Evolutionary conservation across 2,888 invertebrate species (phyloP).

Genomic region (Melitaea athalia): DNA sequence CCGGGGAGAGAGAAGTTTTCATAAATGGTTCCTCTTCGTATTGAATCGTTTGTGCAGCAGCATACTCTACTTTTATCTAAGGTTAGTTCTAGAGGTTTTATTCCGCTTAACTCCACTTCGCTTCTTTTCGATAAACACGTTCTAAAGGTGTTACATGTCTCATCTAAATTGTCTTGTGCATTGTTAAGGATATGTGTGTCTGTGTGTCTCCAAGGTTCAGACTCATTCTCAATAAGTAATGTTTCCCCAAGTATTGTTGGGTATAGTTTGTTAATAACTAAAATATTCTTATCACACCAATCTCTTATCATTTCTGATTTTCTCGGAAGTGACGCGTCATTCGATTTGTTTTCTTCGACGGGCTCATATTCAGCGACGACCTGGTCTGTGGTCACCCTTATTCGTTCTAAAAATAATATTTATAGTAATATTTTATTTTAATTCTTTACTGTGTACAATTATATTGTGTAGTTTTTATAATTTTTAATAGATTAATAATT

Average conservation of each 20-base stretch:
- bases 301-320: slow-evolving; percentile 72
- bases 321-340: slow-evolving; percentile 50
- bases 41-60: slow-evolving; percentile 29
- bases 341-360: slow-evolving; percentile 58
- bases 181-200: slow-evolving; percentile 11
- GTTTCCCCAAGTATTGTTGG: slow-evolving; percentile 72
- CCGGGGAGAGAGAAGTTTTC: slow-evolving; percentile 74
- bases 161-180: slow-evolving; percentile 40
- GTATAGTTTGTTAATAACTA: slow-evolving; percentile 71
- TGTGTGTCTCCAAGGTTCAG: slow-evolving; percentile 48
- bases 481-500: no score
- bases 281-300: slow-evolving; percentile 72
- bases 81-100: slow-evolving; percentile 56
- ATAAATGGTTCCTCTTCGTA: slow-evolving; percentile 60
- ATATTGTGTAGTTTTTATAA: no score
- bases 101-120: slow-evolving; percentile 64
- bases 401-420: slow-evolving; percentile 77
- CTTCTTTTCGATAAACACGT: slow-evolving; percentile 60
- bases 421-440: slow-evolving; percentile 34
- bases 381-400: slow-evolving; percentile 83
- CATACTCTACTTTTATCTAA: slow-evolving; percentile 45
- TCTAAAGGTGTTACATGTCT: slow-evolving; percentile 59
- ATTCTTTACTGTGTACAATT: no score
- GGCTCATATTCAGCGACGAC: slow-evolving; percentile 83
- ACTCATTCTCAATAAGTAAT: slow-evolving; percentile 62